Evolutionary conservation across 37 sponge, comb jelly and placozoan genomes (phyloP).

Genomic region (Chondrosia reniformis): DNA sequence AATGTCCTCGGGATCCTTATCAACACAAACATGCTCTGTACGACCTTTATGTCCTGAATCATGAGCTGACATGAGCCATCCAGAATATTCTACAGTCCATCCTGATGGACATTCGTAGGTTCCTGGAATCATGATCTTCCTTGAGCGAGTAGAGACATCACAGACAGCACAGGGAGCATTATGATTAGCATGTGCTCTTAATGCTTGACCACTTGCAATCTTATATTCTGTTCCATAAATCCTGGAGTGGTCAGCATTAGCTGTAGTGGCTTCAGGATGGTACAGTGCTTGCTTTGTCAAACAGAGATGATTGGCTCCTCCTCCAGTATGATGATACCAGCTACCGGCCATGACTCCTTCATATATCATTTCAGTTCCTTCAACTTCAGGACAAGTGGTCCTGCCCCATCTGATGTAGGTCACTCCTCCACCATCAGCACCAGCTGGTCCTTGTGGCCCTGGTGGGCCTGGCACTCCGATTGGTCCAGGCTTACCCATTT

Average conservation of each 20-base stretch:
- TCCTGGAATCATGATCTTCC: constrained; percentile 20
- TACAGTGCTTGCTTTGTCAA: constrained; percentile 28
- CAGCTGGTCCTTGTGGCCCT: constrained; percentile 36
- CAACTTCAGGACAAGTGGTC: constrained; percentile 26
- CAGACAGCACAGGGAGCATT: constrained; percentile 31
- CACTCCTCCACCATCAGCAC: constrained; percentile 15
- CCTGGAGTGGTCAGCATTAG: not conserved
- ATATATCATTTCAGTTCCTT: constrained; percentile 34
- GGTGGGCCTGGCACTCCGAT: not conserved
- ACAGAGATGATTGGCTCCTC: constrained; percentile 53
- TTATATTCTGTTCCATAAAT: constrained; percentile 49
- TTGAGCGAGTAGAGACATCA: constrained; percentile 22
- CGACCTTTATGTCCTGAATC: constrained; percentile 8
- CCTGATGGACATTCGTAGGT: constrained; percentile 26
- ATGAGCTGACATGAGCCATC: constrained; percentile 13
- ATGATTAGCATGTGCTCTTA: not conserved
- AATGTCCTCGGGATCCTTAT: constrained; percentile 10
- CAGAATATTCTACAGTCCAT: constrained; percentile 17
- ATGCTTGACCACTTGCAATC: not conserved
- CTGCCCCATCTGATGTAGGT: constrained; percentile 33
- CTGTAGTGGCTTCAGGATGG: not conserved
- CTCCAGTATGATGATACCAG: constrained; percentile 23
- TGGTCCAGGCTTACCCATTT: not conserved
- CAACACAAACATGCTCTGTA: constrained; percentile 15
- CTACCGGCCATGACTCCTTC: constrained; percentile 9